Evolutionary conservation across 2,888 invertebrate species (phyloP), one percentile per base, ranked within the genome.

Genomic region (Pecten maximus): DNA sequence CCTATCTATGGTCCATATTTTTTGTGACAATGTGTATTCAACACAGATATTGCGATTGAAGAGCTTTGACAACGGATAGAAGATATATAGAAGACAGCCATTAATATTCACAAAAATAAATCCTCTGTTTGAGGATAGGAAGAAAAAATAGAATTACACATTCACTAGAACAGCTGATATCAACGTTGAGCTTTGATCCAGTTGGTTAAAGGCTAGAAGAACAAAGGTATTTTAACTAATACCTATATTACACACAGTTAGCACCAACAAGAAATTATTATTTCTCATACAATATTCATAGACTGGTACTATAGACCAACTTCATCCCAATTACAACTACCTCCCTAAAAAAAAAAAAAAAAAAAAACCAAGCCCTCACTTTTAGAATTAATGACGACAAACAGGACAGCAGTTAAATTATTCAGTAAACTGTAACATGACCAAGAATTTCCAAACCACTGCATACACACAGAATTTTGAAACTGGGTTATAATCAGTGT

Each of bases 191-290:
- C 74, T 35, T 74, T 54, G 54, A 54, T 54, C 19, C 54, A 74
- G 74, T 28, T 35, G 35, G 10, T 54, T 28, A 12, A 74, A 74
- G 74, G 74, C 74, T 74, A 74, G 35, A 74, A 10, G 35, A 35
- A 74, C 74, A 28, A 28, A 74, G 74, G 74, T 74, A 74, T 35
- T 8, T 74, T 35, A 19, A 74, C 35, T 35, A 74, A 74, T 74
- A 74, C 74, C 74, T 74, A 35, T 74, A 15, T 3, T 74, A 74
- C 35, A 74, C 28, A 28, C 28, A 35, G 74, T 74, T 74, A 74
- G 74, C 74, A 74, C 74, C 74, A 74, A 28, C 74, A 74, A 74
- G 74, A 35, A 74, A 74, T 23, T 44, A 44, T n/a, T 44, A 44
- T 54, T 54, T 74, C 74, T 74, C 74, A 60, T 28, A 28, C 28